Evolutionary conservation across 2,113 vertebrate species (phyloP), one percentile per base, ranked within the genome.

Genomic region (Microtus richardsoni): DNA sequence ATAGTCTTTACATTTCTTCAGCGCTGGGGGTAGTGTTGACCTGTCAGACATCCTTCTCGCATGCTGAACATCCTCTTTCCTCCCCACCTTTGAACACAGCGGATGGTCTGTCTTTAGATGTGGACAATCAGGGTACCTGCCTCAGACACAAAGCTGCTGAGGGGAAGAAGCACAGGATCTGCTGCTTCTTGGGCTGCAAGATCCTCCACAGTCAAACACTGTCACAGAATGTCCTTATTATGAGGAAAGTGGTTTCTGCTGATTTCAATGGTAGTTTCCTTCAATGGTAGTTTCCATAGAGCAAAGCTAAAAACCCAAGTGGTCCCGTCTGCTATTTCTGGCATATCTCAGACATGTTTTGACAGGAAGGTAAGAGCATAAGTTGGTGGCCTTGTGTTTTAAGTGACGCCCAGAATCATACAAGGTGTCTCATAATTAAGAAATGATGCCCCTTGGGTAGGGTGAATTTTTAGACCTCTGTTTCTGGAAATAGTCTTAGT

Each of bases 201-300:
- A 30, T 12, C 30, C 7, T 36, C 16, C 71, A 58, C 2, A 36
- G 16, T 2, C 6, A 4, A 60, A 84, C 16, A 33, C 33, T 16
- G 19, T 52, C 89, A 71, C 21, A 86, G 77, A 54, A 22, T 39
- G 17, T 80, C 87, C 91, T 95, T 83, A 82, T 64, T 73, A 88
- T 11, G 68, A 30, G n/a, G 68, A 73, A 97, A 54, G 0, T 28
- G 52, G 33, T 87, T 86, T 94, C 94, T 85, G 79, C 74, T 91
- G 62, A 94, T 86, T 87, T 82, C 47, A 78, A 77, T 83, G 39
- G 17, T 36, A 39, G 54, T 83, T 93, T 86, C 62, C 75, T 87
- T 82, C 47, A 78, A 77, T 82, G 39, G 17, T 39, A 39, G 54
- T 83, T 93, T 86, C 64, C 71, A 74, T 9, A 92, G 83, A 80